phyloP scores from a whole-genome alignment of 2,888 invertebrate genomes.

The Caenorhabditis sp. region DNA sequence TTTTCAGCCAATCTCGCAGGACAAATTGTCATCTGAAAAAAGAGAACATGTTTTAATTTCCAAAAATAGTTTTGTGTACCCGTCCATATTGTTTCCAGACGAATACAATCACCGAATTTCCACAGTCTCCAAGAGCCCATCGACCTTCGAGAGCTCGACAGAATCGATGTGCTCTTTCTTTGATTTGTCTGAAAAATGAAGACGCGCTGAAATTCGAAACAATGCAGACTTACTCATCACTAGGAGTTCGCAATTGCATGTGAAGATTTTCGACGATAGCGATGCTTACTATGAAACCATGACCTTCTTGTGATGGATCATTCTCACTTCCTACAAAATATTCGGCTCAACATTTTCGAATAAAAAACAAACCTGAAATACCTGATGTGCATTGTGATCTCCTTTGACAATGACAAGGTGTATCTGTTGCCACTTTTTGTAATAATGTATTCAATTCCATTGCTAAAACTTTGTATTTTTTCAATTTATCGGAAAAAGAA shows the following conservation, averaged over 20 bases:
- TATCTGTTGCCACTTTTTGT: constrained; percentile 62
- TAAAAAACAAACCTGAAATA: constrained; percentile 39
- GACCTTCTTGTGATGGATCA: constrained; percentile 47
- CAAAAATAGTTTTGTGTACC: constrained; percentile 45
- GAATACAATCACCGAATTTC: constrained; percentile 69
- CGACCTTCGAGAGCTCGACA: constrained; percentile 67
- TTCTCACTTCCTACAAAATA: constrained; percentile 7
- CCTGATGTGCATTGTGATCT: constrained; percentile 63
- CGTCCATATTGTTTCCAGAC: constrained; percentile 70
- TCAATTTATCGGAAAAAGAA: background rate
- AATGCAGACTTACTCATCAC: constrained; percentile 59
- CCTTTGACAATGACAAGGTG: constrained; percentile 69
- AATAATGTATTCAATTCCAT: constrained; percentile 60
- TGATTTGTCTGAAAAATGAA: constrained; percentile 59
- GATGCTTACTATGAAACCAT: constrained; percentile 69
- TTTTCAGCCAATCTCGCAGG: constrained; percentile 67
- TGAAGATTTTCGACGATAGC: constrained; percentile 67
- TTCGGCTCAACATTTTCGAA: too few relatives aligned
- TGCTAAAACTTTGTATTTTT: constrained; percentile 48
- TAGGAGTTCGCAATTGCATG: constrained; percentile 69
- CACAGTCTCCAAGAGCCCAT: constrained; percentile 71
- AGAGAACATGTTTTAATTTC: too few relatives aligned
- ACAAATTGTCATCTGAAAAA: constrained; percentile 68
- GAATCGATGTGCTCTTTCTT: constrained; percentile 67
- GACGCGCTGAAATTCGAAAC: background rate